Evolutionary conservation across 1,140 invertebrate genomes (phyloP).

Genomic region (Drosophila ambigua): DNA sequence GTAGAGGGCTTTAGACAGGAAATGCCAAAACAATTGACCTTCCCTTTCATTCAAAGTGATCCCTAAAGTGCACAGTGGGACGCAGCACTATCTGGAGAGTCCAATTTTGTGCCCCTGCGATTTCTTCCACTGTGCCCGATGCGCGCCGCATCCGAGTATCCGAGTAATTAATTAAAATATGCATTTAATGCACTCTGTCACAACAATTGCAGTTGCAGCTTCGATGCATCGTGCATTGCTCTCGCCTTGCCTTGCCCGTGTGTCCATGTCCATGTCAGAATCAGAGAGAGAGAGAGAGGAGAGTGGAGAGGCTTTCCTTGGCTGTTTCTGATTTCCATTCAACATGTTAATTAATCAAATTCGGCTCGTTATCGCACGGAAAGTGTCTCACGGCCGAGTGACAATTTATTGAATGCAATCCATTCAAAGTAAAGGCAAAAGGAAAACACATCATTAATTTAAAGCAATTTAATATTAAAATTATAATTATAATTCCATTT

Average conservation of each 20-base stretch:
- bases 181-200: slow-evolving; percentile 50
- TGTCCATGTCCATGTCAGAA: slow-evolving; percentile 31
- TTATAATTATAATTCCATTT: slow-evolving; percentile 26
- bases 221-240: slow-evolving; percentile 11
- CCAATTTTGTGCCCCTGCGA: no score
- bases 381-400: slow-evolving; percentile 67
- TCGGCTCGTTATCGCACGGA: slow-evolving; percentile 66
- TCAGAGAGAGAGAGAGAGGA: slow-evolving; percentile 15
- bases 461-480: slow-evolving; percentile 7
- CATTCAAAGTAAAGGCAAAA: slow-evolving; percentile 27
- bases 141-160: slow-evolving; percentile 32
- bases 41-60: not conserved
- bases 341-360: slow-evolving; percentile 69
- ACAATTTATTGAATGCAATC: slow-evolving; percentile 74
- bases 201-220: slow-evolving; percentile 43
- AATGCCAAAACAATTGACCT: slow-evolving; percentile 68
- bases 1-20: slow-evolving; percentile 42
- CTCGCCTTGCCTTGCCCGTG: slow-evolving; percentile 39
- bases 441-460: slow-evolving; percentile 27
- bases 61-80: slow-evolving; percentile 7
- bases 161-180: slow-evolving; percentile 69
- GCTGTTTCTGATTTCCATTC: slow-evolving; percentile 45
- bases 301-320: slow-evolving; percentile 10
- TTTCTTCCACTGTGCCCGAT: no score
- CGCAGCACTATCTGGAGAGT: no score